Base-by-base conservation (phyloP, 2,888 invertebrate species). In the Drosophila setosimentum region DNA sequence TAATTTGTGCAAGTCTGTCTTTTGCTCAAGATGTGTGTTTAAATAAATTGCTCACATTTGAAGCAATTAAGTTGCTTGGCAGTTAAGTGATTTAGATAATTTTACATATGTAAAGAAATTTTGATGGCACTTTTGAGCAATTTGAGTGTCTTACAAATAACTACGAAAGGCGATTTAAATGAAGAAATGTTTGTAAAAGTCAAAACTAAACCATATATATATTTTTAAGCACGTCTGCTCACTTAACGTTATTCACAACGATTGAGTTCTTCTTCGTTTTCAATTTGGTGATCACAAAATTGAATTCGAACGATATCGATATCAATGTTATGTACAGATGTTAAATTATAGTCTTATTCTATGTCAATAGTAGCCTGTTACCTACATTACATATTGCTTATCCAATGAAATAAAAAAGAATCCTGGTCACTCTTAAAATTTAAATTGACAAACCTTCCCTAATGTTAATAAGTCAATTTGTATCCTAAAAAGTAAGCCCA, bases 31-130 rank as follows among this genome's bases (percentile, higher is more conserved):
- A 49, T 33, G 48, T 48, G 42, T 42, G 49, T n/a, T 50, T 21
- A 50, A 55, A 35, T 49, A 27, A 55, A 48, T 21, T 55, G 37
- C 40, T 65, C 57, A 60, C 54, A 65, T 65, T 49, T 59, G 45
- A 35, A 67, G 50, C 40, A 64, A 59, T 54, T 45, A 45, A 35
- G 32, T 24, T 18, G 21, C 30, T 37, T 37, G 11, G 1, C 35
- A 35, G 21, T n/a, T 24, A 32, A 29, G 11, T 48, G 35, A 64
- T 40, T 51, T 64, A 35, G 48, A 55, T 50, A 59, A 65, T 60
- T 71, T 29, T 42, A 24, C 10, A 42, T 51, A 35, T 35, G 2
- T 8, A 6, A 8, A 18, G 6, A 3, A 16, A 27, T 48, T 10
- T 13, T 48, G 6, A 30, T 21, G 18, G 5, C 21, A 16, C 8